Evolutionary conservation across 2,888 invertebrate genomes (phyloP).

Genomic region (Catotricha subobsoleta): DNA sequence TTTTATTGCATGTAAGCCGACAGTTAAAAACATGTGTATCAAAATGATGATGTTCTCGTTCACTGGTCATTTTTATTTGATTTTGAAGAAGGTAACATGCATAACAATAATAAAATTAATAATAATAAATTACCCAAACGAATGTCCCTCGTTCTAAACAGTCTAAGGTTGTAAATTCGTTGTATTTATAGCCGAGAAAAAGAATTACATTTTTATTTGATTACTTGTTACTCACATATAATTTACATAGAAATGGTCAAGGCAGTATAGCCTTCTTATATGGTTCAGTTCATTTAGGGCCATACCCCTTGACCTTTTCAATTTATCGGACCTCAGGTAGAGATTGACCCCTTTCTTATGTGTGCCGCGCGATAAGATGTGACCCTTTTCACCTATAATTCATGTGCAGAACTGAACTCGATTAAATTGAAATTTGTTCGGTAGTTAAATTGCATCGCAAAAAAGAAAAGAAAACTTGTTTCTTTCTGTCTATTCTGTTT

Average conservation of each 20-base stretch:
- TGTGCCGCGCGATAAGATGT: too few species aligned
- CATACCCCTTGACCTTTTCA: slow-evolving; percentile 1
- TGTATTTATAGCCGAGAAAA: not conserved
- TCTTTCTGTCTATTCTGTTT: too few species aligned
- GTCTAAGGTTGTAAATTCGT: not conserved
- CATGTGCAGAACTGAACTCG: too few species aligned
- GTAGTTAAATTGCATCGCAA: slow-evolving; percentile 4
- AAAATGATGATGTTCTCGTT: not conserved
- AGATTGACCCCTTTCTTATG: not conserved
- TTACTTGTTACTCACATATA: too few species aligned
- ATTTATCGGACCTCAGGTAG: slow-evolving; percentile 3
- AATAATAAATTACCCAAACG: not conserved
- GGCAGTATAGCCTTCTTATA: not conserved
- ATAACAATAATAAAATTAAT: not conserved
- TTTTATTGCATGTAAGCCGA: slow-evolving; percentile 1
- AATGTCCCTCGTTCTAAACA: not conserved
- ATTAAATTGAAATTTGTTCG: slow-evolving; percentile 4
- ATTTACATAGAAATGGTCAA: not conserved
- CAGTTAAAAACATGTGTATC: slow-evolving; percentile 2
- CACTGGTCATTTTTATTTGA: slow-evolving; percentile 3
- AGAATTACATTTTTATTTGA: too few species aligned
- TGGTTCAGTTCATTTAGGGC: not conserved
- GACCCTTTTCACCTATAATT: too few species aligned
- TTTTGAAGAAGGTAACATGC: slow-evolving; percentile 2
- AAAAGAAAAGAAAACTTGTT: too few species aligned